A percentile compares a stretch with the other conserved stretches of the same genome.
Conservation (phyloP, 1,140 invertebrate genomes). For the Drosophila subobscura region DNA sequence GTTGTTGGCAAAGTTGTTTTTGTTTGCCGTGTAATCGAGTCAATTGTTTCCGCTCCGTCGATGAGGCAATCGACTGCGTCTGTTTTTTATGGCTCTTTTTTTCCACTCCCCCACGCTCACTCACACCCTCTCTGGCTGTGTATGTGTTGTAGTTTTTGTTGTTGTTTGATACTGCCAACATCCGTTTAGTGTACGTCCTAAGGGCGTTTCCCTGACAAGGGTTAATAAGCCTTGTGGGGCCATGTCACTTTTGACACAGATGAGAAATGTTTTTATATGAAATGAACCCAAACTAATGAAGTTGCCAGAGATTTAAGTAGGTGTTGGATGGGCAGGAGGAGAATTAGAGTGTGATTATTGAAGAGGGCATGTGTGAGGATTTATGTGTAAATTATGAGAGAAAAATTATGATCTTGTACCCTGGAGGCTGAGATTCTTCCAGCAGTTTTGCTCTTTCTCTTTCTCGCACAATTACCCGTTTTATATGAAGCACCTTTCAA, state of each 20-base stretch:
- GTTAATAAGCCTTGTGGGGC: slow-evolving; percentile 63
- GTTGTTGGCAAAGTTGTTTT: slow-evolving; percentile 69
- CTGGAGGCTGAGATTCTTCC: too few species aligned
- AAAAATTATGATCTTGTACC: too few species aligned
- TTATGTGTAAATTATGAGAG: too few species aligned
- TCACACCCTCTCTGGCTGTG: slow-evolving; percentile 16
- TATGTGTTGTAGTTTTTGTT: slow-evolving; percentile 27
- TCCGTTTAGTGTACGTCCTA: slow-evolving; percentile 56
- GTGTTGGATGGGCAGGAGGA: too few species aligned
- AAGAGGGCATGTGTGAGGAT: too few species aligned
- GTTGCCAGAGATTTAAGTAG: too few species aligned
- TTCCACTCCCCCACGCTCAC: not conserved
- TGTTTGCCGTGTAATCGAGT: slow-evolving; percentile 77
- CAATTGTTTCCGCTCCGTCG: slow-evolving; percentile 80
- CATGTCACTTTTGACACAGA: slow-evolving; percentile 49
- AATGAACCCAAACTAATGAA: slow-evolving; percentile 5
- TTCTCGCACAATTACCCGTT: not conserved
- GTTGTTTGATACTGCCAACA: slow-evolving; percentile 61
- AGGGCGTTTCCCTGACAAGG: slow-evolving; percentile 65
- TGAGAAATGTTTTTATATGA: slow-evolving; percentile 27
- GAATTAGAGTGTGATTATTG: too few species aligned
- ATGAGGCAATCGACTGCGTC: slow-evolving; percentile 81
- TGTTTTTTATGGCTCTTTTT: slow-evolving; percentile 66
- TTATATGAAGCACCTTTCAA: not conserved
- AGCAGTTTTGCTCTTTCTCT: too few species aligned